Percentiles rank a stretch among this genome's conserved stretches.
These are phyloP conservation scores for Paraescarpia echinospica DNA, from an alignment of 1,140 invertebrate genomes.

Conservation along the genomic window DNA sequence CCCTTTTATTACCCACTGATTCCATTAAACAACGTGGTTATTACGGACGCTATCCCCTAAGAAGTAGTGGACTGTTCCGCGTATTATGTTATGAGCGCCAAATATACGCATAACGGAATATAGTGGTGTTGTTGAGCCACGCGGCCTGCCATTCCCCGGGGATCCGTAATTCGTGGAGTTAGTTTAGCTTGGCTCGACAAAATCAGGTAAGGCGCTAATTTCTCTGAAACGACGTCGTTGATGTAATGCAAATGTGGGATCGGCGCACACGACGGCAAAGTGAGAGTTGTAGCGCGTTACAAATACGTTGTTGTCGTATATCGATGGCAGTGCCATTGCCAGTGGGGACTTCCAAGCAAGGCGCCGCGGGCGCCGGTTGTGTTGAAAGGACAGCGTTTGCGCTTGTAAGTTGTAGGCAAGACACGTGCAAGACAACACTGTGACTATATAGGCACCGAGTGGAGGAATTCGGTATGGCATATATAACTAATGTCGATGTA, in stretches of 20 bases:
- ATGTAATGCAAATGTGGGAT: neutral
- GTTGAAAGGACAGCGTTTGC: neutral
- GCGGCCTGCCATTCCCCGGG: neutral
- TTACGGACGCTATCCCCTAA: neutral
- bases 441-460: too few species aligned
- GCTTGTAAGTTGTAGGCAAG: neutral
- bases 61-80: neutral
- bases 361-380: neutral
- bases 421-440: neutral
- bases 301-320: neutral
- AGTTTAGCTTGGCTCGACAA: neutral
- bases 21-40: neutral
- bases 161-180: neutral
- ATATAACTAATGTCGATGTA: too few species aligned
- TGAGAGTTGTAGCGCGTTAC: neutral
- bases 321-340: neutral
- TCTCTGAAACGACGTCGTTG: neutral
- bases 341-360: neutral
- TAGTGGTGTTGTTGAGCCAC: neutral
- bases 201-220: neutral
- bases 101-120: neutral
- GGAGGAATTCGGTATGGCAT: neutral
- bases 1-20: neutral
- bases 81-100: neutral
- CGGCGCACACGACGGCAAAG: neutral